Evolutionary conservation across 2,888 invertebrate species (phyloP), one percentile per base, ranked within the genome.

Genomic region (Tineola bisselliella): DNA sequence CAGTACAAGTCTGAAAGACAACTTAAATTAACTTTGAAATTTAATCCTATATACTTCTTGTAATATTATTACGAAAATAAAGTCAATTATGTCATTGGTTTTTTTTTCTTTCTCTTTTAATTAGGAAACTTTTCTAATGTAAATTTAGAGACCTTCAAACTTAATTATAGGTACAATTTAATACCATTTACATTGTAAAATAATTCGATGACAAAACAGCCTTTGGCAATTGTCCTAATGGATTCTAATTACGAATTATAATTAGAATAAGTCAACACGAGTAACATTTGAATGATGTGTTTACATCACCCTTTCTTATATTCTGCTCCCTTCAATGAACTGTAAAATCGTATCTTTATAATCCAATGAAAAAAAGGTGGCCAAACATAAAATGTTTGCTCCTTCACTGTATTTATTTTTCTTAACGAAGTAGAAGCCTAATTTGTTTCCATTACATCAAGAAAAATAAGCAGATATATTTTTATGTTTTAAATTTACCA

Each of bases 11-110:
- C 31, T n/a, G n/a, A n/a, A n/a, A 11, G 58, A 15, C 33, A 58
- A 58, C 58, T 58, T 58, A 58, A 58, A 33, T 58, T 58, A 58
- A 58, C 58, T 58, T 58, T 15, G 33, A 54, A 11, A 25, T 54
- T 54, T 54, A 12, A 54, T 25, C 17, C 25, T 18, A 54, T 18
- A 54, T 19, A 3, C 13, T n/a, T 19, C 25, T 25, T 25, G 19
- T 25, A 54, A 54, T 25, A 1, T 54, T 10, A 6, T 18, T 5
- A 5, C 54, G 18, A 10, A 48, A 48, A 13, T 15, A 48, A 13
- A 48, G 2, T 15, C 44, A 44, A 44, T 44, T 44, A 31, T 10
- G 31, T 31, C n/a, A n/a, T n/a, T n/a, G n/a, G n/a, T n/a, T n/a
- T n/a, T n/a, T n/a, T n/a, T n/a, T 5, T 31, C 5, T 31, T 31